A percentile compares a stretch with the other conserved stretches of the same genome.
phyloP scores from a whole-genome alignment of 2,797 vertebrate genomes.

The Rhyacichthys aspro region DNA sequence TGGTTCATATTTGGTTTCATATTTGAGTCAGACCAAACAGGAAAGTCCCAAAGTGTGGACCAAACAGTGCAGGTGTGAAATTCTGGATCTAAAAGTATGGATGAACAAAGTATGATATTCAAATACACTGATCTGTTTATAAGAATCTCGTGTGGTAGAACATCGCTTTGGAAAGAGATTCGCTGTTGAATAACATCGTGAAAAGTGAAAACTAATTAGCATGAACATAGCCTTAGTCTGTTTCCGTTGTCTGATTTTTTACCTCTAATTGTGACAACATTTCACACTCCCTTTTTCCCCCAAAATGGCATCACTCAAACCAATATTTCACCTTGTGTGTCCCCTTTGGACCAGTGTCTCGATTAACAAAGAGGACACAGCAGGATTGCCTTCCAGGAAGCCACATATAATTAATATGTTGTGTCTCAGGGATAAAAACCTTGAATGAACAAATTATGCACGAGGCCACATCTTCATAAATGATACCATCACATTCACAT shows the following conservation, averaged over 20 bases:
- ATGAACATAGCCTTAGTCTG: neutral
- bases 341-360: conserved; percentile 20
- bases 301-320: neutral
- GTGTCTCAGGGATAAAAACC: conserved; percentile 38
- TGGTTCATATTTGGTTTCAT: no score
- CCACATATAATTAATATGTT: conserved; percentile 31
- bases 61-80: no score
- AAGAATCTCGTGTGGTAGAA: no score
- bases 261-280: neutral
- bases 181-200: no score
- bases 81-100: no score
- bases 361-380: conserved; percentile 41
- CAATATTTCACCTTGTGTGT: conserved; percentile 17
- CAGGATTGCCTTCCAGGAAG: neutral
- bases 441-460: conserved; percentile 52
- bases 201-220: no score
- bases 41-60: no score
- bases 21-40: no score
- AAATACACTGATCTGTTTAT: no score
- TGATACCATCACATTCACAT: conserved; percentile 56
- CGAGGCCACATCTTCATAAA: conserved; percentile 51
- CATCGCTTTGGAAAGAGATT: no score
- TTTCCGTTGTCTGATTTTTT: neutral
- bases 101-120: no score
- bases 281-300: no score